phyloP scores from a whole-genome alignment of 2,888 invertebrate species.

The Seira musarum region DNA sequence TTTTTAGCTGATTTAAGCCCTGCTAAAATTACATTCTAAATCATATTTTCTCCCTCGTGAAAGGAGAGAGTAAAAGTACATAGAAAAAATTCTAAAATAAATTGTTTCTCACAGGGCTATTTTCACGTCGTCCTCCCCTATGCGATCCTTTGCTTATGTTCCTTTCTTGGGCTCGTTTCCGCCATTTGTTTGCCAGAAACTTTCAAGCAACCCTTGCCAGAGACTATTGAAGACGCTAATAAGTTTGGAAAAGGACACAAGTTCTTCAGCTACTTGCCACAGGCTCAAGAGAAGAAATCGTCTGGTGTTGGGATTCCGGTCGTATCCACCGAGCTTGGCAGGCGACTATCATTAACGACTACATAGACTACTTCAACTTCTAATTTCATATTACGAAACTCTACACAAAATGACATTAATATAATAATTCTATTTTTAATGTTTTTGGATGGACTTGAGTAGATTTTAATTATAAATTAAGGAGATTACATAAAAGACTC shows the following conservation, averaged over 20 bases:
- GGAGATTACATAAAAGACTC: too few relatives aligned
- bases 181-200: constrained; percentile 78
- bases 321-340: too few relatives aligned
- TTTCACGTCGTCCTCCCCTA: constrained; percentile 61
- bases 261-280: constrained; percentile 69
- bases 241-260: constrained; percentile 75
- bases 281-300: not conserved
- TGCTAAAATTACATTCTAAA: too few relatives aligned
- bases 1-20: not conserved
- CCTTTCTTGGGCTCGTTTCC: constrained; percentile 71
- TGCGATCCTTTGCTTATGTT: constrained; percentile 46
- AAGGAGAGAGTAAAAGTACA: not conserved
- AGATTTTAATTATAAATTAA: too few relatives aligned
- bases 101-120: constrained; percentile 45
- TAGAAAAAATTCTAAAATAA: not conserved
- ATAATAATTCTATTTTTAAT: too few relatives aligned
- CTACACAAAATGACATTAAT: too few relatives aligned
- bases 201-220: constrained; percentile 77
- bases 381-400: too few relatives aligned
- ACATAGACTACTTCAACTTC: too few relatives aligned
- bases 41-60: not conserved
- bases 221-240: constrained; percentile 78
- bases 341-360: too few relatives aligned
- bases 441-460: too few relatives aligned
- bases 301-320: too few relatives aligned